Evolutionary conservation across 2,113 vertebrate species (phyloP).

Genomic region (Hydrolagus affinis): DNA sequence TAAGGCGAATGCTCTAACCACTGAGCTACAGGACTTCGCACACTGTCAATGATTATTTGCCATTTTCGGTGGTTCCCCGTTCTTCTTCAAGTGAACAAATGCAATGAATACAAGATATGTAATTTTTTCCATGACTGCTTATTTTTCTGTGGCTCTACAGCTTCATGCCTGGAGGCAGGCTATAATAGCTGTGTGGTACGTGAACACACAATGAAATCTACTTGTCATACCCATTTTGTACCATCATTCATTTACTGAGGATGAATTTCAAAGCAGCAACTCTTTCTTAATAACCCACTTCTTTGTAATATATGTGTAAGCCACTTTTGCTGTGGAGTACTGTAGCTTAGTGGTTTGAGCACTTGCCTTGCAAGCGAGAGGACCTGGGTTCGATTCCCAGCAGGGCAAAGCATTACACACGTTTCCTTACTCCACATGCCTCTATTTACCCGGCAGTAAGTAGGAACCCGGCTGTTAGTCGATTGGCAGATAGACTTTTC

Average conservation of each 20-base stretch:
- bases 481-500: too few relatives aligned
- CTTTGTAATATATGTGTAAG: background rate
- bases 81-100: too few relatives aligned
- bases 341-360: too few relatives aligned
- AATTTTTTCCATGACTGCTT: background rate
- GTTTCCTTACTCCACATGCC: too few relatives aligned
- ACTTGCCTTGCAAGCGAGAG: too few relatives aligned
- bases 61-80: background rate
- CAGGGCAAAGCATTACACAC: too few relatives aligned
- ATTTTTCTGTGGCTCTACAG: background rate
- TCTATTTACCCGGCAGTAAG: too few relatives aligned
- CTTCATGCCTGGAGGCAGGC: background rate
- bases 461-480: too few relatives aligned
- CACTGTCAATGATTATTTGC: background rate
- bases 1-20: too few relatives aligned
- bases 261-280: background rate
- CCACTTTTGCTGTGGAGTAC: too few relatives aligned
- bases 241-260: background rate
- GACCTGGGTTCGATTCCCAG: too few relatives aligned
- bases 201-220: background rate
- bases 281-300: background rate
- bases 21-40: background rate
- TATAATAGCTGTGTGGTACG: background rate
- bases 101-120: background rate
- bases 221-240: background rate